phyloP scores from a whole-genome alignment of 2,797 vertebrate genomes.

The Setipinna tenuifilis region DNA sequence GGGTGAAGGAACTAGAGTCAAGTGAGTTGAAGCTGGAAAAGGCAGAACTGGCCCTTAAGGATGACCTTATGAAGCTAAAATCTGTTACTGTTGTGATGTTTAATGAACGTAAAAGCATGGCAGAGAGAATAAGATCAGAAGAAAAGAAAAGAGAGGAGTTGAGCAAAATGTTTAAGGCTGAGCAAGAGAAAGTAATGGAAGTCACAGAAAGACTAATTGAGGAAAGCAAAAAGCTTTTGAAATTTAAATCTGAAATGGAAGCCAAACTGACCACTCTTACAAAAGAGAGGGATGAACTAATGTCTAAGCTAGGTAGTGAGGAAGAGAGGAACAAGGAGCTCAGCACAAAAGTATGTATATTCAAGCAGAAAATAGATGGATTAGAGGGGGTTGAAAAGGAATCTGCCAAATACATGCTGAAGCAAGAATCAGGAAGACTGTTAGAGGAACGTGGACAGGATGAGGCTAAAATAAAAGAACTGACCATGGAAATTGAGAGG shows the following conservation, averaged over 20 bases:
- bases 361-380: constrained; percentile 87
- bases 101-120: constrained; percentile 90
- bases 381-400: constrained; percentile 84
- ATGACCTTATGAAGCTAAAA: constrained; percentile 96
- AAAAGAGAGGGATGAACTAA: constrained; percentile 86
- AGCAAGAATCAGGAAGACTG: constrained; percentile 68
- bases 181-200: constrained; percentile 95
- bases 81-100: constrained; percentile 92
- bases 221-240: constrained; percentile 95
- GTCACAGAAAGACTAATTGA: constrained; percentile 97
- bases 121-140: constrained; percentile 90
- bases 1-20: constrained; percentile 91
- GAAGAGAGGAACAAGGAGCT: constrained; percentile 86
- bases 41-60: constrained; percentile 89
- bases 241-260: constrained; percentile 97
- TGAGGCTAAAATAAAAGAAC: constrained; percentile 87
- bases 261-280: constrained; percentile 85
- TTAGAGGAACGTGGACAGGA: constrained; percentile 72
- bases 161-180: constrained; percentile 85
- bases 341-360: constrained; percentile 79
- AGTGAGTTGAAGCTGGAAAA: constrained; percentile 93
- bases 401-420: constrained; percentile 73
- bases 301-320: constrained; percentile 80
- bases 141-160: constrained; percentile 90
- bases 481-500: constrained; percentile 86